Base-by-base conservation (phyloP, 2,113 vertebrate species). In the Oenanthe melanoleuca region DNA sequence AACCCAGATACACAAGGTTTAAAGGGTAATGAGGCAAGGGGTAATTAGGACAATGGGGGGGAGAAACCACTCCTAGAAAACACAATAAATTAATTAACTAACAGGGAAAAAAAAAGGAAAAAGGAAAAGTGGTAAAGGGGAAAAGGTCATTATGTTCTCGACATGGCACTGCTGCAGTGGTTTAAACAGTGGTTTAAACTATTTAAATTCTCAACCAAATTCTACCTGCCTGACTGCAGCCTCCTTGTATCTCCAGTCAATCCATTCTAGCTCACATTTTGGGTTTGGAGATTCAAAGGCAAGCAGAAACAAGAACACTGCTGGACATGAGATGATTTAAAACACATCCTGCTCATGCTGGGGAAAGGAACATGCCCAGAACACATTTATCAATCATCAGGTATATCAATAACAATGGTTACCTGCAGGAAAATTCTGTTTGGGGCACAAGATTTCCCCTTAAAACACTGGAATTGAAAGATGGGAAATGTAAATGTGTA, bases 81-180 rank as follows among this genome's bases (percentile, higher is more conserved):
- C 16, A 77, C 13, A 38, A 77, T 5, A n/a, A 11, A 70, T n/a
- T 18, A 40, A 40, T 28, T 33, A 86, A 82, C 19, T 8, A 15
- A 26, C 3, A 9, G 12, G 5, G 13, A 2, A 17, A 42, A 17
- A 42, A 55, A 17, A 2, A 2, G 6, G 4, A 8, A 14, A 37
- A 21, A 7, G 7, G 25, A 5, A 26, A 40, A 19, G n/a, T 14
- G 33, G 38, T 10, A 50, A 65, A 29, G 21, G 38, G 25, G 18
- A 9, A 26, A 34, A 52, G 5, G 6, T 37, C 31, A 42, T 8
- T 4, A 11, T 12, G 33, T 12, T 49, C n/a, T 49, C 74, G 31
- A 59, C 34, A 13, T 5, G 14, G 38, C 29, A 67, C 8, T 42
- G 12, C 33, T 60, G 25, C 45, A 65, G 31, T 26, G 20, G 9